Conservation (phyloP, 2,113 vertebrate species). For the Arenaria interpres region DNA sequence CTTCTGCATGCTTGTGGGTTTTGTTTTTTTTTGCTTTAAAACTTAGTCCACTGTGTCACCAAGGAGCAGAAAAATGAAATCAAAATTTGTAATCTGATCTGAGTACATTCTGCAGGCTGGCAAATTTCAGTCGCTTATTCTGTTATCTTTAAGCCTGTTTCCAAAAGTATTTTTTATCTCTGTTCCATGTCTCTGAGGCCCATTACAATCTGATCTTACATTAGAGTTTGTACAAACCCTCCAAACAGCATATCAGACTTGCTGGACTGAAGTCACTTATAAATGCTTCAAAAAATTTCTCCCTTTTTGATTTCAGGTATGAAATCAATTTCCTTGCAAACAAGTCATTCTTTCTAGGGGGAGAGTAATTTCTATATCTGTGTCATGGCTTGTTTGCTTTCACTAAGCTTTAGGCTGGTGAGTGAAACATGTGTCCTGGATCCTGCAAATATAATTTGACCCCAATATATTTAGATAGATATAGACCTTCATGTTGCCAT, state of each 20-base stretch:
- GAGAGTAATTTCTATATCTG: not conserved
- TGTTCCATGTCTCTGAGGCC: not conserved
- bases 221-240: not conserved
- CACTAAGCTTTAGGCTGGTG: not conserved
- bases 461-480: not conserved
- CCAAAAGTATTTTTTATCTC: slow-evolving; percentile 6
- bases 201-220: not conserved
- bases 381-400: not conserved
- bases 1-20: not conserved
- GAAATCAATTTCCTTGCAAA: not conserved
- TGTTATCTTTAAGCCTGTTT: slow-evolving; percentile 2
- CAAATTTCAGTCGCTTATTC: slow-evolving; percentile 12
- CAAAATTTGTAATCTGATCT: not conserved
- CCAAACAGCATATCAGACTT: not conserved
- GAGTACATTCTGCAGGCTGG: not conserved
- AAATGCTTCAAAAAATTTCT: not conserved
- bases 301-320: not conserved
- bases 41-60: not conserved
- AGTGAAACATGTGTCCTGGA: not conserved
- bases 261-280: not conserved
- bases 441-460: not conserved
- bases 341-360: not conserved
- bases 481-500: not conserved
- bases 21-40: not conserved
- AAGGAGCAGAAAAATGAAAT: not conserved